These are phyloP conservation scores for Calliscelio sp. DNA, from an alignment of 2,888 invertebrate genomes.

Conservation along the genomic window DNA sequence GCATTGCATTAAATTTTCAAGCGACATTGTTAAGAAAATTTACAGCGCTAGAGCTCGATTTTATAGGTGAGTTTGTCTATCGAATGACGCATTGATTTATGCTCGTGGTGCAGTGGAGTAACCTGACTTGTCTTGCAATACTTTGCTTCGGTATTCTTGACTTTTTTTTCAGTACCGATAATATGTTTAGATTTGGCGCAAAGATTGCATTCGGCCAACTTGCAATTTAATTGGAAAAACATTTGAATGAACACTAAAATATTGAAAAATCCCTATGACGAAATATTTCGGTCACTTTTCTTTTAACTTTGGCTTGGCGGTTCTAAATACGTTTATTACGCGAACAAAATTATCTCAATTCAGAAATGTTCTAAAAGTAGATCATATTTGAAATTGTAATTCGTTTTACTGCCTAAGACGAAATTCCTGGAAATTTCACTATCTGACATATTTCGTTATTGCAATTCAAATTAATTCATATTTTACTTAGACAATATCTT, in stretches of 20 bases:
- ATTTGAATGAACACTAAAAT: constrained; percentile 12
- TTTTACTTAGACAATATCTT: neutral
- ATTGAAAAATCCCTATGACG: too few species aligned
- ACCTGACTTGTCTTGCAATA: constrained; percentile 63
- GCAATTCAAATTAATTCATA: neutral
- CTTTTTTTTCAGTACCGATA: constrained; percentile 34
- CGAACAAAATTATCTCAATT: neutral
- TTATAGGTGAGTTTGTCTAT: constrained; percentile 67
- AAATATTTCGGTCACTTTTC: neutral
- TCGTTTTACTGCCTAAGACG: neutral
- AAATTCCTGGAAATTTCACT: constrained; percentile 1
- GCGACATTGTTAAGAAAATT: constrained; percentile 70
- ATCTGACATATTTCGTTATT: neutral
- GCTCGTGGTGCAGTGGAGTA: constrained; percentile 46
- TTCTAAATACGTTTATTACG: neutral
- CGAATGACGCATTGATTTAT: constrained; percentile 70
- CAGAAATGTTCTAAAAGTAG: neutral
- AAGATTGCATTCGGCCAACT: constrained; percentile 40
- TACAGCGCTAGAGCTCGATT: constrained; percentile 53
- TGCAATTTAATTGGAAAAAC: constrained; percentile 38
- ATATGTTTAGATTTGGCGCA: constrained; percentile 46
- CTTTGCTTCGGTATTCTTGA: constrained; percentile 47
- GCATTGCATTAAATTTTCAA: constrained; percentile 53
- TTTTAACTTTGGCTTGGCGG: neutral
- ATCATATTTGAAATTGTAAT: constrained; percentile 31